Evolutionary conservation across 2,888 invertebrate genomes (phyloP), one percentile per base, ranked within the genome.

Genomic region (Magallana nippona): DNA sequence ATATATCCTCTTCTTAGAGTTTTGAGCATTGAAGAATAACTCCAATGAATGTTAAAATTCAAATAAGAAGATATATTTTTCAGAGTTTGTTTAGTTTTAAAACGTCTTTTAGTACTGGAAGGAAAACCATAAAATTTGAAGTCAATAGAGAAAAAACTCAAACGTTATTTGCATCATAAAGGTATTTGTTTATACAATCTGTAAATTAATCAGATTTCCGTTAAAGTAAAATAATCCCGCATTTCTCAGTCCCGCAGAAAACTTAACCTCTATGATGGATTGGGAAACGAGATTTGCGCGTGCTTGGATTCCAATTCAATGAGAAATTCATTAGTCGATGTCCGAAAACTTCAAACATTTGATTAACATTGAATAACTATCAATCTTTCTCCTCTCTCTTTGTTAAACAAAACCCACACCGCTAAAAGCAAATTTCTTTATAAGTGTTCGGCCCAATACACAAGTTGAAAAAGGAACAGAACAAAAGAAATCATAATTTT

Each of bases 281-380:
- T 22, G 71, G 71, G 19, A 71, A 71, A 71, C 27, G 71, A 71
- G 71, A 71, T 27, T 71, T 71, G 71, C 71, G 71, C 71, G 71
- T 71, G 71, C 71, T 22, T 71, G 71, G 71, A 71, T 71, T 71
- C 22, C 15, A 32, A 71, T 71, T 71, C 71, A 71, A 71, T 71
- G 19, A 22, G 71, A 71, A 71, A 71, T 71, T 78, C 78, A 78
- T 78, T 78, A 55, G 44, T 44, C 78, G 55, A 78, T 55, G 56
- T 78, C 56, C 55, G 22, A 78, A 78, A 55, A 78, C 56, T 78
- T 78, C 56, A 78, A 78, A 78, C 78, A 78, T 78, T 78, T 78
- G n/a, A 55, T 78, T 78, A 55, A 78, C 56, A 78, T 78, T 78
- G 55, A 55, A 55, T 56, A 78, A 78, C 56, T 78, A 55, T 78